Conservation (phyloP, 1,140 invertebrate genomes). For the Hylaeus anthracinus region DNA sequence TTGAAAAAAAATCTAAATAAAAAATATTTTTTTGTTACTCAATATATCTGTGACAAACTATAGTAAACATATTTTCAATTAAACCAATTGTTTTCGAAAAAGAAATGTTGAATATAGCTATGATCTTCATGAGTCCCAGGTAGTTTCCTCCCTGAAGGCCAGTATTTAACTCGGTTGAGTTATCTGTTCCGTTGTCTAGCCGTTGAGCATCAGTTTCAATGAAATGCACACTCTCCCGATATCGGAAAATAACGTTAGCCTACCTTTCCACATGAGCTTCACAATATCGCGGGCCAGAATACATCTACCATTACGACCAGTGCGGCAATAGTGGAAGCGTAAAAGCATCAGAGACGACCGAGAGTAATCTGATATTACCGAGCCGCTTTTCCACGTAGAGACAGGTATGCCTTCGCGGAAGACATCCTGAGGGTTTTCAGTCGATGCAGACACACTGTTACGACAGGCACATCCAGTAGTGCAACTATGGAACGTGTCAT, state of each 20-base stretch:
- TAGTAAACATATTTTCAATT: too few relatives aligned
- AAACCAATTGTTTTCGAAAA: too few relatives aligned
- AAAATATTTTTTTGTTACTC: too few relatives aligned
- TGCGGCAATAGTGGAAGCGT: conserved; percentile 46
- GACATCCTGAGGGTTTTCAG: conserved; percentile 57
- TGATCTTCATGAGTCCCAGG: too few relatives aligned
- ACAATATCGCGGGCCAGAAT: conserved; percentile 35
- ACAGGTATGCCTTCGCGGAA: conserved; percentile 51
- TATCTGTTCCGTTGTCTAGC: conserved; percentile 22
- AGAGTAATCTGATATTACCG: conserved; percentile 76
- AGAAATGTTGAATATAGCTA: too few relatives aligned
- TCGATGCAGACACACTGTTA: conserved; percentile 45
- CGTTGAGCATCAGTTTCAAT: conserved; percentile 53
- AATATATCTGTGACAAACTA: too few relatives aligned
- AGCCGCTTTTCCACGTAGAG: conserved; percentile 62
- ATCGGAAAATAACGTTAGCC: conserved; percentile 70
- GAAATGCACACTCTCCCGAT: conserved; percentile 67
- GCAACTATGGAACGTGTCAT: conserved; percentile 24
- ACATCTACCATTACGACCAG: conserved; percentile 48
- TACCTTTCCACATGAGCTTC: conserved; percentile 34
- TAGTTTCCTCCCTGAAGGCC: too few relatives aligned
- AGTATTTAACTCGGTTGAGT: neutral
- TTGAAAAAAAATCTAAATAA: too few relatives aligned
- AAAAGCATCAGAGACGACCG: conserved; percentile 57
- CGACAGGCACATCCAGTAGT: conserved; percentile 46